These are phyloP conservation scores for Sinonovacula constricta DNA, from an alignment of 1,140 invertebrate species.

Conservation along the genomic window DNA sequence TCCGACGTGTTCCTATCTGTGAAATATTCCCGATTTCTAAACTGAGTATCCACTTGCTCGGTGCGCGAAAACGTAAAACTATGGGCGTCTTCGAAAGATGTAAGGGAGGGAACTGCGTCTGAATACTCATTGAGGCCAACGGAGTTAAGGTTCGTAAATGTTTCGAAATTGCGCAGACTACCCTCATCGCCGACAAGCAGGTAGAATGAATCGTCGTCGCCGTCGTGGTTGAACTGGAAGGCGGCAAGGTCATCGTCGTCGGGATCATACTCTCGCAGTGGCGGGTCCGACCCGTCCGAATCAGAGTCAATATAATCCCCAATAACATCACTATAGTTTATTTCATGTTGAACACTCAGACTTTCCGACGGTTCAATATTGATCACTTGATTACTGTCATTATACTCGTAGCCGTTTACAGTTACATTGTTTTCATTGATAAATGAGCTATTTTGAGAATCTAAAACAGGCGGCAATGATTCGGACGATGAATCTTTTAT, in stretches of 20 bases:
- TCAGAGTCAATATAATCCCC: constrained; percentile 21
- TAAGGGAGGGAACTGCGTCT: constrained; percentile 42
- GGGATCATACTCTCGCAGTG: constrained; percentile 44
- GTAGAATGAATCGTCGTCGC: constrained; percentile 46
- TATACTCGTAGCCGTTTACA: neutral
- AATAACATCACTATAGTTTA: neutral
- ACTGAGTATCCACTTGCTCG: constrained; percentile 45
- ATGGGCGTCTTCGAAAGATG: constrained; percentile 27
- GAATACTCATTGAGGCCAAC: constrained; percentile 42
- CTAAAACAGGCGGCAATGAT: neutral
- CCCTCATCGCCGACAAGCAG: constrained; percentile 34
- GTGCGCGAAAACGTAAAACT: constrained; percentile 47
- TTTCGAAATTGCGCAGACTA: constrained; percentile 38
- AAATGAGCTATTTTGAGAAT: neutral
- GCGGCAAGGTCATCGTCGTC: constrained; percentile 44
- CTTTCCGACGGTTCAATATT: no score
- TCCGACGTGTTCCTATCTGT: constrained; percentile 41
- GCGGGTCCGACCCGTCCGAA: constrained; percentile 46
- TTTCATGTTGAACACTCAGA: no score
- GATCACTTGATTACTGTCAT: no score
- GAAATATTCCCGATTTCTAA: constrained; percentile 30
- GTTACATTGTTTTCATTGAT: neutral
- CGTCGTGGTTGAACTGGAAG: constrained; percentile 35
- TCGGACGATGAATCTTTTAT: neutral
- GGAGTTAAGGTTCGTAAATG: constrained; percentile 51